Evolutionary conservation across 2,113 vertebrate genomes (phyloP).

Genomic region (Rutilus rutilus): DNA sequence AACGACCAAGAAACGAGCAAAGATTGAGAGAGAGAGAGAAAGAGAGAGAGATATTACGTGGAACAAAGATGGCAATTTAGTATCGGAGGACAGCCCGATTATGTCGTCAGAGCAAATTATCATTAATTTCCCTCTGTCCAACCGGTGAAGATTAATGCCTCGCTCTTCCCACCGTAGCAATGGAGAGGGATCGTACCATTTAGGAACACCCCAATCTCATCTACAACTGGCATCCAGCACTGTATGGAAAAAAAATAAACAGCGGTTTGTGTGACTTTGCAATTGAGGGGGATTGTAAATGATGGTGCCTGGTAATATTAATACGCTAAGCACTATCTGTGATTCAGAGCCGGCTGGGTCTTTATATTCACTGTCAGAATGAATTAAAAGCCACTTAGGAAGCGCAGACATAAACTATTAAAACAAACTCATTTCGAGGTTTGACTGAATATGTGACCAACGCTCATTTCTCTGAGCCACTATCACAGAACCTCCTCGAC

Average conservation of each 20-base stretch:
- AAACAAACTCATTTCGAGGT: constrained; percentile 18
- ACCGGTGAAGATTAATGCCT: constrained; percentile 74
- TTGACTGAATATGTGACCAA: not conserved
- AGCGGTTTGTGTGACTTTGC: not conserved
- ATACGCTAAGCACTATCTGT: constrained; percentile 18
- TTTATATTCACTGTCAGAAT: constrained; percentile 37
- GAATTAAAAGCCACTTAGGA: constrained; percentile 39
- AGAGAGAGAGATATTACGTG: constrained; percentile 61
- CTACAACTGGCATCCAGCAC: constrained; percentile 7
- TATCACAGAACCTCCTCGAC: constrained; percentile 33
- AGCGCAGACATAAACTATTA: constrained; percentile 10
- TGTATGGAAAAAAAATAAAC: not conserved
- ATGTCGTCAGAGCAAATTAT: constrained; percentile 80
- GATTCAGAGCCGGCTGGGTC: not conserved
- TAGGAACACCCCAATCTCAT: constrained; percentile 38
- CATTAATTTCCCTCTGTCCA: constrained; percentile 80
- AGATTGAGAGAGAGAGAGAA: constrained; percentile 50
- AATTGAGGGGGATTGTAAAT: not conserved
- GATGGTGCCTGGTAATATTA: constrained; percentile 15
- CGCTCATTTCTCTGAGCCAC: not conserved
- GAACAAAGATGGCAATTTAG: constrained; percentile 79
- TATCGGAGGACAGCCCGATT: constrained; percentile 77
- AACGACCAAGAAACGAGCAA: constrained; percentile 61
- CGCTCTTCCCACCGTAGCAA: constrained; percentile 54
- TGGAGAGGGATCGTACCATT: constrained; percentile 59